A percentile compares a stretch with the other conserved stretches of the same genome.
phyloP scores from a whole-genome alignment of 2,797 vertebrate genomes.

The Sebastes kiyomatsui region DNA sequence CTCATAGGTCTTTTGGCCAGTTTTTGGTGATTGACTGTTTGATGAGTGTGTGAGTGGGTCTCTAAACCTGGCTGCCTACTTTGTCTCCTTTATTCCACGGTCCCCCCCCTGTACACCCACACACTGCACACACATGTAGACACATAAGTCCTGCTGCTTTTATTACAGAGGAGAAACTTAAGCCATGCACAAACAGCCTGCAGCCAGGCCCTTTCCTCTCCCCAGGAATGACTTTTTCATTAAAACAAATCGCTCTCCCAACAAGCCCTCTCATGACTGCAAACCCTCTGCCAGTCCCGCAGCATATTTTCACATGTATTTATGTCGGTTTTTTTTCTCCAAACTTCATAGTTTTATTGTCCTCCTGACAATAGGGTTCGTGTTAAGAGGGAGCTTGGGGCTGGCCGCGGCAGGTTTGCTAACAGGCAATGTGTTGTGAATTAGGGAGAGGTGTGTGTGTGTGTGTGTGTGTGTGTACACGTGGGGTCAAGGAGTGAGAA shows the following conservation, averaged over 20 bases:
- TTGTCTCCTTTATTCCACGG: conserved; percentile 52
- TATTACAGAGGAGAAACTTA: conserved; percentile 78
- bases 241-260: conserved; percentile 71
- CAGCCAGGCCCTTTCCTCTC: conserved; percentile 59
- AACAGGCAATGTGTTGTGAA: conserved; percentile 65
- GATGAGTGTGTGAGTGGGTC: conserved; percentile 45
- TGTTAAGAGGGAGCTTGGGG: conserved; percentile 40
- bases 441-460: conserved; percentile 29
- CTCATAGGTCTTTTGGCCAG: conserved; percentile 1
- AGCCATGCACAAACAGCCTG: conserved; percentile 78
- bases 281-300: conserved; percentile 56
- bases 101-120: conserved; percentile 36
- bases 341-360: conserved; percentile 62
- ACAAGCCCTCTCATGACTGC: conserved; percentile 63
- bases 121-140: conserved; percentile 42
- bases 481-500: conserved; percentile 1
- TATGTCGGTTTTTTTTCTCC: conserved; percentile 3
- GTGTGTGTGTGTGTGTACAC: conserved; percentile 13
- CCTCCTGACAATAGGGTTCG: conserved; percentile 59
- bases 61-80: conserved; percentile 49
- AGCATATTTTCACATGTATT: conserved; percentile 59
- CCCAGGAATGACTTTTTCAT: conserved; percentile 78
- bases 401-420: conserved; percentile 37
- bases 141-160: conserved; percentile 63
- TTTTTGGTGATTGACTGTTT: conserved; percentile 33